Evolutionary conservation across 2,888 invertebrate genomes (phyloP).

Genomic region (Limnephilus marmoratus): DNA sequence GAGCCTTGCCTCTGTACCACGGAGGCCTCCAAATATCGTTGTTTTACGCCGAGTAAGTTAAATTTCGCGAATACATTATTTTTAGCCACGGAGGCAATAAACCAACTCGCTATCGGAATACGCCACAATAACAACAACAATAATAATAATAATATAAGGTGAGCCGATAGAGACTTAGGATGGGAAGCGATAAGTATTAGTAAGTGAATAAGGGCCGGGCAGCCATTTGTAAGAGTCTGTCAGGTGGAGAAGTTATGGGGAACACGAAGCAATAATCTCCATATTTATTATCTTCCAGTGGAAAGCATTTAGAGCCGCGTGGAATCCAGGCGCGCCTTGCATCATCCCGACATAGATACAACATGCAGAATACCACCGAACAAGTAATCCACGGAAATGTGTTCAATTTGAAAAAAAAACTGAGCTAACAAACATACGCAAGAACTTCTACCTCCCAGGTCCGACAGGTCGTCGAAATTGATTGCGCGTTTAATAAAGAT

Average conservation of each 20-base stretch:
- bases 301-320: slow-evolving; percentile 37
- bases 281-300: slow-evolving; percentile 58
- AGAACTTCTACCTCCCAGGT: no score
- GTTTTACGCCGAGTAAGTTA: no score
- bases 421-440: no score
- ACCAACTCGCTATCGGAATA: background rate
- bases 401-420: no score
- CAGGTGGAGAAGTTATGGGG: slow-evolving; percentile 58
- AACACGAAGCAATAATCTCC: slow-evolving; percentile 62
- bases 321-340: slow-evolving; percentile 30
- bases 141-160: background rate
- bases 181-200: slow-evolving; percentile 42
- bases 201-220: slow-evolving; percentile 45
- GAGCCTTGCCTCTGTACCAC: no score
- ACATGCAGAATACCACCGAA: no score
- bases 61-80: background rate
- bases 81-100: background rate
- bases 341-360: background rate
- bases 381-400: no score
- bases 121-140: slow-evolving; percentile 12
- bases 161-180: slow-evolving; percentile 25
- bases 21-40: no score
- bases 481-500: no score
- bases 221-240: slow-evolving; percentile 57
- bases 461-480: no score